Conservation (phyloP, 2,888 invertebrate species). For the Trimorus sp. region DNA sequence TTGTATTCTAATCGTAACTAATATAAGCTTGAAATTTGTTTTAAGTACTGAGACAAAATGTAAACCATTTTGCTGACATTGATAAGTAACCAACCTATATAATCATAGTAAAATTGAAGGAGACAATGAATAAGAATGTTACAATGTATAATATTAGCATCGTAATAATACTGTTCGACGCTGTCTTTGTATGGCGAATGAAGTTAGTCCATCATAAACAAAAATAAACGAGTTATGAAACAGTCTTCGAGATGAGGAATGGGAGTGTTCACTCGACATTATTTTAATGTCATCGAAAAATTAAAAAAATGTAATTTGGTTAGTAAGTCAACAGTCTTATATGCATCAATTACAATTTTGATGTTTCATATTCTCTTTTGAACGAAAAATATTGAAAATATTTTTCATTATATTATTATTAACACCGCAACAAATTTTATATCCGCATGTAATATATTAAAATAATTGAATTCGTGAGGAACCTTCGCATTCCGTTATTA, state of each 20-base stretch:
- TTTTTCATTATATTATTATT: neutral
- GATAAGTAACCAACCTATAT: neutral
- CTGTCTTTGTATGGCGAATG: slow-evolving; percentile 61
- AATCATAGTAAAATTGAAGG: slow-evolving; percentile 27
- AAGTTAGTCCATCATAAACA: slow-evolving; percentile 58
- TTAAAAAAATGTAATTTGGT: slow-evolving; percentile 37
- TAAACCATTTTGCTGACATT: too few relatives aligned
- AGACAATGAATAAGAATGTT: slow-evolving; percentile 38
- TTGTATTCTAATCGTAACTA: too few relatives aligned
- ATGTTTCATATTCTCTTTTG: slow-evolving; percentile 18
- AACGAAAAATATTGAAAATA: slow-evolving; percentile 27
- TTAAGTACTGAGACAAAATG: too few relatives aligned
- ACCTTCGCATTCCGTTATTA: slow-evolving; percentile 47
- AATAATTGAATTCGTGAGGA: slow-evolving; percentile 37
- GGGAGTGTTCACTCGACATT: slow-evolving; percentile 50
- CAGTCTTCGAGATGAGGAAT: slow-evolving; percentile 64
- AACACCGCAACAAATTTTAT: slow-evolving; percentile 3
- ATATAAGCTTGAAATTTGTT: too few relatives aligned
- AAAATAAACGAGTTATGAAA: slow-evolving; percentile 61
- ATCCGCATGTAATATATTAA: slow-evolving; percentile 3
- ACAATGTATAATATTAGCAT: slow-evolving; percentile 64
- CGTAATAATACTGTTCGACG: slow-evolving; percentile 77
- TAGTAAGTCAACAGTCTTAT: slow-evolving; percentile 40
- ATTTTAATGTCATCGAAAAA: slow-evolving; percentile 17
- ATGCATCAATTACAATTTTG: neutral